phyloP scores from a whole-genome alignment of 2,888 invertebrate genomes.

The Herminia tarsipennalis region DNA sequence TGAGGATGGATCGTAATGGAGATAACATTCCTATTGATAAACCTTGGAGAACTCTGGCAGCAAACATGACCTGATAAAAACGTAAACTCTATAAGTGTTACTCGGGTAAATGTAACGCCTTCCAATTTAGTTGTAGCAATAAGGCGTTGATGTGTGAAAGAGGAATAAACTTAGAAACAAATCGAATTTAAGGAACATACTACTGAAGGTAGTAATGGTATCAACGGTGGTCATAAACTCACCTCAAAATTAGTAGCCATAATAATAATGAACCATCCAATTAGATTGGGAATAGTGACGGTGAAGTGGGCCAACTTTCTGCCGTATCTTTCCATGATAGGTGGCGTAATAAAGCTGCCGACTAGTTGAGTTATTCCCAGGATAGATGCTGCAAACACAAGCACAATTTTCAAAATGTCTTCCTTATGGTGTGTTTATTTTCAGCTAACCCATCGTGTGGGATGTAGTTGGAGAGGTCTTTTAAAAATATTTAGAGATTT shows the following conservation, averaged over 20 bases:
- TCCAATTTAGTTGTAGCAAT: too few species aligned
- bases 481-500: too few species aligned
- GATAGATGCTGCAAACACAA: conserved; percentile 42
- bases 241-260: conserved; percentile 62
- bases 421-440: too few species aligned
- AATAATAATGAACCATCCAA: conserved; percentile 79
- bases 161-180: too few species aligned
- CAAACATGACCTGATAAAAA: conserved; percentile 32
- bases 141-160: too few species aligned
- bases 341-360: conserved; percentile 51
- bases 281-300: conserved; percentile 68
- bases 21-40: conserved; percentile 78
- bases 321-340: conserved; percentile 77
- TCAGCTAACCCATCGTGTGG: too few species aligned
- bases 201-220: too few species aligned
- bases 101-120: too few species aligned
- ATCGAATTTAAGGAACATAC: too few species aligned
- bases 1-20: conserved; percentile 74
- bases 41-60: conserved; percentile 59
- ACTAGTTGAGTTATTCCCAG: conserved; percentile 46
- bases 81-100: background rate
- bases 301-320: conserved; percentile 73
- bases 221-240: background rate
- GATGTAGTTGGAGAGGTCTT: too few species aligned
- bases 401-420: too few species aligned